Conservation (phyloP, 2,888 invertebrate genomes). For the Melikaiella ostensackeni region DNA sequence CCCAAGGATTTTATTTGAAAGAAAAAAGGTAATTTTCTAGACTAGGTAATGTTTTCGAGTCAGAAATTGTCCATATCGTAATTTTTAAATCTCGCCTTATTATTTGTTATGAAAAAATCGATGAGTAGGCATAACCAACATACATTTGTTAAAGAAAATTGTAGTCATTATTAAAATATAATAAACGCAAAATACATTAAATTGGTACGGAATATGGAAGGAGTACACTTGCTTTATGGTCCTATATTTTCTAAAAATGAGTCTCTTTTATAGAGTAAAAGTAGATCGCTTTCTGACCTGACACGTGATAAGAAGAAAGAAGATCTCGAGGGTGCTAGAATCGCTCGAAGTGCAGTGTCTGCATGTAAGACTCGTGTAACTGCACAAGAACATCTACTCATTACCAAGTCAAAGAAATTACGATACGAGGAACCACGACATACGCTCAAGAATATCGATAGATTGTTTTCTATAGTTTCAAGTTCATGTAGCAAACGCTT, state of each 20-base stretch:
- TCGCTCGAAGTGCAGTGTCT: constrained; percentile 25
- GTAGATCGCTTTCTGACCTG: constrained; percentile 20
- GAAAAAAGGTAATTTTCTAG: too few relatives aligned
- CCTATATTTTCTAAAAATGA: neutral
- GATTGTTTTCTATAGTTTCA: constrained; percentile 18
- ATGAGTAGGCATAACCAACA: too few relatives aligned
- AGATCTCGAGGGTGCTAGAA: constrained; percentile 36
- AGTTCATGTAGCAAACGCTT: constrained; percentile 8
- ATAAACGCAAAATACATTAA: neutral
- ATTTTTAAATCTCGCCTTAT: too few relatives aligned
- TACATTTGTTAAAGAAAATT: too few relatives aligned
- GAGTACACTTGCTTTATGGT: neutral
- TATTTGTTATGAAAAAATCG: too few relatives aligned
- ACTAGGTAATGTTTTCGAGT: too few relatives aligned
- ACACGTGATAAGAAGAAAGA: constrained; percentile 34
- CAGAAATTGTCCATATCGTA: too few relatives aligned
- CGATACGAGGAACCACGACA: constrained; percentile 8
- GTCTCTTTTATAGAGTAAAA: neutral
- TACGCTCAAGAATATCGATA: constrained; percentile 9
- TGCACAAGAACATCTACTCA: constrained; percentile 27
- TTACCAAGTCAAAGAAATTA: constrained; percentile 9
- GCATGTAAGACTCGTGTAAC: constrained; percentile 34
- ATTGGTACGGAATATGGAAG: neutral
- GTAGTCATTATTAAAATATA: too few relatives aligned
- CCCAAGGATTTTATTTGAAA: too few relatives aligned